These are phyloP conservation scores for Acanthornis magna DNA, from an alignment of 2,797 vertebrate genomes.

Conservation along the genomic window DNA sequence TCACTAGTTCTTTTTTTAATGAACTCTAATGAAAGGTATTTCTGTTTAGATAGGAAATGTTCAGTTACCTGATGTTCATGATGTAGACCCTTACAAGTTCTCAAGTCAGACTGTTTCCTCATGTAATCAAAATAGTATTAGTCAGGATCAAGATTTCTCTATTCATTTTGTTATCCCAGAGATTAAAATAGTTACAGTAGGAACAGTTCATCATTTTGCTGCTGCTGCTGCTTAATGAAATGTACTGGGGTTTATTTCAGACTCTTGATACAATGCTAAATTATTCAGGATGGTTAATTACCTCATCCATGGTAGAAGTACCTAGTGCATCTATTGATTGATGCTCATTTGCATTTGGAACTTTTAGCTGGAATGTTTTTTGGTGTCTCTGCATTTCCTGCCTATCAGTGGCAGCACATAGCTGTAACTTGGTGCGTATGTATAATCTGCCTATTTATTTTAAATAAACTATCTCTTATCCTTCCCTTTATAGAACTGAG, in stretches of 20 bases:
- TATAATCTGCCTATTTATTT: not conserved
- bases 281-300: not conserved
- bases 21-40: not conserved
- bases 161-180: not conserved
- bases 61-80: not conserved
- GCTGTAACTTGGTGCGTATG: not conserved
- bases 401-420: not conserved
- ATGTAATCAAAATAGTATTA: not conserved
- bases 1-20: not conserved
- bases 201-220: not conserved
- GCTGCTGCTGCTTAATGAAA: not conserved
- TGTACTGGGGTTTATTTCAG: not conserved
- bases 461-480: not conserved
- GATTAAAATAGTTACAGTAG: not conserved
- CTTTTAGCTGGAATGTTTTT: not conserved
- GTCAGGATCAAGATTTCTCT: not conserved
- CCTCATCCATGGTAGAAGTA: not conserved
- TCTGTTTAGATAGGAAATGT: not conserved
- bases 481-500: not conserved
- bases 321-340: not conserved
- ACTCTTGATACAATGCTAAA: not conserved
- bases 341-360: not conserved
- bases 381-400: not conserved
- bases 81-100: not conserved
- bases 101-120: not conserved